A percentile compares a stretch with the other conserved stretches of the same genome.
Evolutionary conservation across 2,797 vertebrate species (phyloP).

Genomic region (Channa striata): DNA sequence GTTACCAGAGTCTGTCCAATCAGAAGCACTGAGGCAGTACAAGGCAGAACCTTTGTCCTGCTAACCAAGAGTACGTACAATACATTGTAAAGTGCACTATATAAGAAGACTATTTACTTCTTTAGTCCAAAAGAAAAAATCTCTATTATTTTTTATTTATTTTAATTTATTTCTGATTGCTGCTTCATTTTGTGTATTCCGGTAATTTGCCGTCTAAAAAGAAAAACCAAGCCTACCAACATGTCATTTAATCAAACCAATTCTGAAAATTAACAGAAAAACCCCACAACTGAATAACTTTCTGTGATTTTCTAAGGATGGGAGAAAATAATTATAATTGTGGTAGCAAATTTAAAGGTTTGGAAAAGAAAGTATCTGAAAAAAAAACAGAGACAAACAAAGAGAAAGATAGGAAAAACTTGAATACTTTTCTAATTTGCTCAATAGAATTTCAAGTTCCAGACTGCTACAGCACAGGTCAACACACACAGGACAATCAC

Average conservation of each 20-base stretch:
- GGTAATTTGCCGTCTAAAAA: not conserved
- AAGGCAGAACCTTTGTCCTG: not conserved
- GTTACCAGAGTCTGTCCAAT: too few relatives aligned
- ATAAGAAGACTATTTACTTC: too few relatives aligned
- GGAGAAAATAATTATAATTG: too few relatives aligned
- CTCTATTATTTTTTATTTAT: not conserved
- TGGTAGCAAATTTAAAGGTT: conserved; percentile 3
- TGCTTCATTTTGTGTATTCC: not conserved
- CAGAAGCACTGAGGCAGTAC: not conserved
- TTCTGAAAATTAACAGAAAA: too few relatives aligned
- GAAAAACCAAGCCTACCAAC: not conserved
- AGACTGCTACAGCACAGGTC: conserved; percentile 35
- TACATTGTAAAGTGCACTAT: too few relatives aligned
- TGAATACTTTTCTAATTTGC: conserved; percentile 25
- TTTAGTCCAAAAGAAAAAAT: too few relatives aligned
- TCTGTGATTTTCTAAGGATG: too few relatives aligned
- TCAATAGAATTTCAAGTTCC: conserved; percentile 36
- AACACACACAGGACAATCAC: conserved; percentile 15
- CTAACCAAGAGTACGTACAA: too few relatives aligned
- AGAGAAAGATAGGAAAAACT: conserved; percentile 16
- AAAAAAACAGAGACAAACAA: conserved; percentile 4
- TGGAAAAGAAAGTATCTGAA: conserved; percentile 24
- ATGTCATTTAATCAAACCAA: not conserved
- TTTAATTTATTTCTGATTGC: not conserved
- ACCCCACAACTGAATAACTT: too few relatives aligned